These are phyloP conservation scores for Planiliza haematocheilus DNA, from an alignment of 2,113 vertebrate species.

Conservation along the genomic window DNA sequence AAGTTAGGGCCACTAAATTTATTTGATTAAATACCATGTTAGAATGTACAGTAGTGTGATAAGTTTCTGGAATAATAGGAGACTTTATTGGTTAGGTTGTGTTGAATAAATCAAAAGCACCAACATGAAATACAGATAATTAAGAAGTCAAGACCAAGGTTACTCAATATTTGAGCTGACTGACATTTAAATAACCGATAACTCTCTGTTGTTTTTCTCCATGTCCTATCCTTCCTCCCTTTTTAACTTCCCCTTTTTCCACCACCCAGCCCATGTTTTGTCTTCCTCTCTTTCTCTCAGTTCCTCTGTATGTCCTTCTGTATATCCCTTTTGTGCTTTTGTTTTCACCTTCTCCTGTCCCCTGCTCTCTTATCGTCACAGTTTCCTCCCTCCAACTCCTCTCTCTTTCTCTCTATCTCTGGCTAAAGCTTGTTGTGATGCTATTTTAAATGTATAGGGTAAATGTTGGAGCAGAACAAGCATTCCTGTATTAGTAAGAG, in stretches of 20 bases:
- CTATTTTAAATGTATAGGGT: constrained; percentile 47
- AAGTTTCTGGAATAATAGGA: no score
- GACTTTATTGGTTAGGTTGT: no score
- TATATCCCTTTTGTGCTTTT: constrained; percentile 33
- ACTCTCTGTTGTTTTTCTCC: no score
- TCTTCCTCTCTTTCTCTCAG: constrained; percentile 30
- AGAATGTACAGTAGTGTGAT: no score
- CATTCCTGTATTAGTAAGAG: neutral
- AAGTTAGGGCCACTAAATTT: no score
- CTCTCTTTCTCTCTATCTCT: neutral
- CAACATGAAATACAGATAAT: no score
- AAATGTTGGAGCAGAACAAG: constrained; percentile 43
- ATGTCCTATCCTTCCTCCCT: neutral
- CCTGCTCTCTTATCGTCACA: neutral
- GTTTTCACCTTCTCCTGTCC: constrained; percentile 30
- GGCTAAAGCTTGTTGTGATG: constrained; percentile 34
- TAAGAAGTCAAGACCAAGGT: no score
- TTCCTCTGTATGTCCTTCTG: constrained; percentile 41
- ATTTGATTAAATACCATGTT: no score
- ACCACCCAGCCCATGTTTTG: constrained; percentile 49
- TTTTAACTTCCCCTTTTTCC: constrained; percentile 41
- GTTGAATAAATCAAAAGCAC: no score
- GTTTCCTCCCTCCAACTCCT: constrained; percentile 34
- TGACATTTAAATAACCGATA: no score
- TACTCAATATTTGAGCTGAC: no score